Conservation (phyloP, 2,113 vertebrate genomes). For the Otis tarda region DNA sequence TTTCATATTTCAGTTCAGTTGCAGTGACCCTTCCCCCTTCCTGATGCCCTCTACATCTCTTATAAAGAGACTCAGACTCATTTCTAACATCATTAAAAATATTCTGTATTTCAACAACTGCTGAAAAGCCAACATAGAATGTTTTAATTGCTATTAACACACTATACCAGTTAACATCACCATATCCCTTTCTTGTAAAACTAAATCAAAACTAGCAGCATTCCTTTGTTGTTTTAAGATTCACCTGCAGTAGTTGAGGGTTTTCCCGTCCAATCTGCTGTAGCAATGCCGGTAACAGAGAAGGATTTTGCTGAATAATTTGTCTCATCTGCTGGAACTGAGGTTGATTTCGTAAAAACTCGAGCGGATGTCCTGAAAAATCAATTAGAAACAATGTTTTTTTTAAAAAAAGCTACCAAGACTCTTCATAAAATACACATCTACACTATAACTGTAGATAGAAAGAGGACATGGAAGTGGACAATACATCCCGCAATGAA, state of each 20-base stretch:
- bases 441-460: neutral
- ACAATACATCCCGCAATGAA: neutral
- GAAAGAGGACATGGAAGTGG: neutral
- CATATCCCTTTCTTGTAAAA: neutral
- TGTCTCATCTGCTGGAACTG: conserved; percentile 97
- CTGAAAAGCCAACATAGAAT: neutral
- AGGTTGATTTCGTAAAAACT: conserved; percentile 93
- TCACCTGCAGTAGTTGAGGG: conserved; percentile 91
- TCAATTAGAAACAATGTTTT: neutral
- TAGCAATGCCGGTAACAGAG: conserved; percentile 89
- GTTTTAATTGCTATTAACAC: neutral
- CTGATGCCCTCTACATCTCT: neutral
- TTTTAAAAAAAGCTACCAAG: neutral
- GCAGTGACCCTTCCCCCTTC: neutral
- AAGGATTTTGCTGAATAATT: conserved; percentile 96
- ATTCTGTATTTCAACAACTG: neutral
- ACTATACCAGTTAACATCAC: neutral
- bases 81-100: neutral
- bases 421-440: neutral
- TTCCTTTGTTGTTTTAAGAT: conserved; percentile 6
- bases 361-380: conserved; percentile 88
- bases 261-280: conserved; percentile 97
- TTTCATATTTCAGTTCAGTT: neutral
- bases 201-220: neutral
- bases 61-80: neutral